Base-by-base conservation (phyloP, 2,797 vertebrate genomes). In the Siniperca undulata region DNA sequence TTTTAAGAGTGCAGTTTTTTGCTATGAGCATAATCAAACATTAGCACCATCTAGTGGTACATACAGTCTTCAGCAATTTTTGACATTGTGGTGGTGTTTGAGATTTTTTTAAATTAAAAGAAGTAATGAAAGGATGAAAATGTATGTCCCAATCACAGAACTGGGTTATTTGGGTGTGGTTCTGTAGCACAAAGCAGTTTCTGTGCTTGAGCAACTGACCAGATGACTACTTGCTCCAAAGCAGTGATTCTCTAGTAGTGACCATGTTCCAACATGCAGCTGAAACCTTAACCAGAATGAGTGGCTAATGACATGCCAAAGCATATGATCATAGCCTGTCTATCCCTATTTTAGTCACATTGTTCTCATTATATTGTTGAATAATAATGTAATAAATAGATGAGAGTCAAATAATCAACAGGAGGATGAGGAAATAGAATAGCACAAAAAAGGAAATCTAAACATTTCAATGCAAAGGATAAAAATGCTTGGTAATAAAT, bases 1-100 rank as follows among this genome's bases (percentile, higher is more conserved):
- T 30, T 30, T 12, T 30, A 11, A 16, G n/a, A 50, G 36, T 3
- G 16, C 16, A 11, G 11, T 56, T 27, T n/a, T 44, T 36, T 55
- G 7, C 14, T 3, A 11, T 19, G 17, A 66, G 30, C 22, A 50
- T 40, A 75, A 74, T 62, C 12, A 80, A 84, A 79, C 62, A 76
- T 30, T 24, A 81, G 76, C 90, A 83, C 91, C 91, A 93, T 73
- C 93, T 92, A 78, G 92, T 94, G 95, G 90, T 52, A 14, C 6
- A 12, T 0, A 69, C 0, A 30, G 19, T 42, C 2, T 27, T 65
- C 2, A 52, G 12, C 36, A 50, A 4, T 16, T 58, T 22, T 19
- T 22, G 1, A 70, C 20, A 70, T 5, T 1, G 36, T 22, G 3
- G 48, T 53, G 5, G 17, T 42, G 10, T 20, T 56, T 38, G 7